Conservation (phyloP, 2,888 invertebrate genomes). For the Nysson spinosus region DNA sequence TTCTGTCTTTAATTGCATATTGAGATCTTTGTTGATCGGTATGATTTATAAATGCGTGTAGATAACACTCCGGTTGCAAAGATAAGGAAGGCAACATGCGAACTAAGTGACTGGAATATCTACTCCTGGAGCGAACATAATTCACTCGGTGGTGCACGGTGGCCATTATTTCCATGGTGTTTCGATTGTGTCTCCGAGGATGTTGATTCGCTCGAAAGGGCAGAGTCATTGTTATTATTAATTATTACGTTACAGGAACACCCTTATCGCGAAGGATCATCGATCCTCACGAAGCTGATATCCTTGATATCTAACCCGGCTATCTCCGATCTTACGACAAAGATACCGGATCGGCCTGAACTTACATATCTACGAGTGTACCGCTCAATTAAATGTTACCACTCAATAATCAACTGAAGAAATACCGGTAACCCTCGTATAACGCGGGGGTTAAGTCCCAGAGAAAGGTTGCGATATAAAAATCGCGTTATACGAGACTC, state of each 20-base stretch:
- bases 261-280: slow-evolving; percentile 41
- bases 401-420: neutral
- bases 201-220: slow-evolving; percentile 7
- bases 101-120: neutral
- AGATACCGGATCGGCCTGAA: slow-evolving; percentile 25
- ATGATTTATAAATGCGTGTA: too few relatives aligned
- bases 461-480: too few relatives aligned
- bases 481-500: too few relatives aligned
- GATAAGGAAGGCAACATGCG: neutral
- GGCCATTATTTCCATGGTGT: slow-evolving; percentile 34
- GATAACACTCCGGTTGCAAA: too few relatives aligned
- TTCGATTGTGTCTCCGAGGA: neutral
- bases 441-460: too few relatives aligned
- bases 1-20: slow-evolving; percentile 24
- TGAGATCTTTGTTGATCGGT: slow-evolving; percentile 31
- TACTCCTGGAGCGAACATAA: slow-evolving; percentile 22
- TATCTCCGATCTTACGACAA: slow-evolving; percentile 20
- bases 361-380: too few relatives aligned
- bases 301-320: neutral
- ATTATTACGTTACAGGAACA: slow-evolving; percentile 45
- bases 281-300: slow-evolving; percentile 33
- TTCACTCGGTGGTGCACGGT: slow-evolving; percentile 19
- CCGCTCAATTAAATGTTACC: too few relatives aligned
- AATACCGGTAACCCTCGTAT: too few relatives aligned
- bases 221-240: slow-evolving; percentile 38